Conservation (phyloP, 2,797 vertebrate genomes). For the Okamejei kenojei region DNA sequence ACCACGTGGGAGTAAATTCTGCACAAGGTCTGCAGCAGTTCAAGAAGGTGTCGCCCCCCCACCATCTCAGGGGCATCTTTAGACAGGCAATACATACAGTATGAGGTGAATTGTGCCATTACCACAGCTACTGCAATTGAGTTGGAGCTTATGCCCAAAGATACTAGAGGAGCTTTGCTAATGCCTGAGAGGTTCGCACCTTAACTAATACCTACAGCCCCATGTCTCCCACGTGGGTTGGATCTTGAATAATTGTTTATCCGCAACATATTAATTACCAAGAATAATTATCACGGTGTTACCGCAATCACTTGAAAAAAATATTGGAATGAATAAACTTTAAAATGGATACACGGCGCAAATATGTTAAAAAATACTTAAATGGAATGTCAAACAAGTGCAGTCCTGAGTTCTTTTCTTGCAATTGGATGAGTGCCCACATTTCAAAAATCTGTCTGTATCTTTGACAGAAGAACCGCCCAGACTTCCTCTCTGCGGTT, state of each 20-base stretch:
- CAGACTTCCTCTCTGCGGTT: conserved; percentile 15
- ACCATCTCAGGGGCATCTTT: too few species aligned
- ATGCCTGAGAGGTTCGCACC: background rate
- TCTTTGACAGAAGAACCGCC: conserved; percentile 9
- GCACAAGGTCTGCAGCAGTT: too few species aligned
- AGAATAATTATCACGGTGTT: background rate
- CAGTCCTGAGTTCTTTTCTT: background rate
- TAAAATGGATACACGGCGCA: background rate
- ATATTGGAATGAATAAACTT: background rate
- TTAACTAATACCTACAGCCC: background rate
- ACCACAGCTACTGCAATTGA: background rate
- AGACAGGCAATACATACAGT: too few species aligned
- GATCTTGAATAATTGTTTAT: background rate
- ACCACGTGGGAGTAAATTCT: too few species aligned
- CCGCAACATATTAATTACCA: background rate
- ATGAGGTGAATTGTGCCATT: background rate
- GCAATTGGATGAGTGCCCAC: background rate
- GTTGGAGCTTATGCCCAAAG: background rate
- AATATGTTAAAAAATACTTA: background rate
- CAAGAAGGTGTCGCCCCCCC: too few species aligned
- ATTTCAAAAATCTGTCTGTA: conserved; percentile 11
- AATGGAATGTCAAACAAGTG: background rate
- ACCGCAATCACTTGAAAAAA: background rate
- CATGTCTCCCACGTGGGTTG: background rate
- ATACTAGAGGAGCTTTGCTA: background rate